phyloP scores from a whole-genome alignment of 2,113 vertebrate genomes.

The Psammodynastes pulverulentus region DNA sequence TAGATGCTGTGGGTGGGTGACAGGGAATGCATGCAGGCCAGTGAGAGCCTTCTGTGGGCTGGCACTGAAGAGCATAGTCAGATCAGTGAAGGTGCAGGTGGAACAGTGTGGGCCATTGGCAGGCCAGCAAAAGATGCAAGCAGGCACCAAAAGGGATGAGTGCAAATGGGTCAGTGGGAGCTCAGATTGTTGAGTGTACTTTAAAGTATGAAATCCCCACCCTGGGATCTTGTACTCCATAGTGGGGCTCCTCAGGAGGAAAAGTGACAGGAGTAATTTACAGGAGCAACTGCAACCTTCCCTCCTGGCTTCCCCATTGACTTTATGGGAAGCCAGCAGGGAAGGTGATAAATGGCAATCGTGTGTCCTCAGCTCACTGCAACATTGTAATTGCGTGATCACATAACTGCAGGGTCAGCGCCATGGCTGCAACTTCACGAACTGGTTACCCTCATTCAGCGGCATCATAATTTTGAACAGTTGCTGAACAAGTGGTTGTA shows the following conservation, averaged over 20 bases:
- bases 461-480: background rate
- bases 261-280: background rate
- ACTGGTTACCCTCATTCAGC: background rate
- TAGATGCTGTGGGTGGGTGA: too few species aligned
- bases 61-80: background rate
- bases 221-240: background rate
- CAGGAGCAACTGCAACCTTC: background rate
- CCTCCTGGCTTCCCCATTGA: background rate
- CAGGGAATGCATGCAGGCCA: background rate
- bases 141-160: background rate
- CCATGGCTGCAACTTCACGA: background rate
- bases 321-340: background rate
- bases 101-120: background rate
- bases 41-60: background rate
- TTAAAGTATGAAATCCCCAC: background rate
- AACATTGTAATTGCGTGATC: background rate
- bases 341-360: background rate
- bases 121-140: background rate
- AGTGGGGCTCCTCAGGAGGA: background rate
- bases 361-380: background rate
- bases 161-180: background rate
- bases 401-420: background rate
- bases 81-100: background rate
- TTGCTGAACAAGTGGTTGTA: background rate
- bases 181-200: background rate